Evolutionary conservation across 2,113 vertebrate species (phyloP).

Genomic region (Semicossyphus pulcher): DNA sequence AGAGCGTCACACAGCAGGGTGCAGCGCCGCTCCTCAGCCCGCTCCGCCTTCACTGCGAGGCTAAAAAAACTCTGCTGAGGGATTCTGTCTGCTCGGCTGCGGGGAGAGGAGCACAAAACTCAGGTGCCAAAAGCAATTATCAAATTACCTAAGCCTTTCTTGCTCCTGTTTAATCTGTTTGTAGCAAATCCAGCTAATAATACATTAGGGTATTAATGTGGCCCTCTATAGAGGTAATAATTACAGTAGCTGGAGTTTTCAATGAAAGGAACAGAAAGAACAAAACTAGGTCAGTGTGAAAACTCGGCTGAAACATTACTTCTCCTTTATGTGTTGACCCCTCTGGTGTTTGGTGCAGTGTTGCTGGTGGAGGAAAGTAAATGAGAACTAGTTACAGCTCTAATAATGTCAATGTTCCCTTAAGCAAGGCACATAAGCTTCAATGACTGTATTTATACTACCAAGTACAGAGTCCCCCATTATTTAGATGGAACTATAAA

Average conservation of each 20-base stretch:
- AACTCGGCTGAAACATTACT: conserved; percentile 50
- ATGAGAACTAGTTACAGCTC: conserved; percentile 8
- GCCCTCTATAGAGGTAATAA: conserved; percentile 71
- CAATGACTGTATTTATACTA: background rate
- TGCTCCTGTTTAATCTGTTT: conserved; percentile 77
- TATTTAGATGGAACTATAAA: too few species aligned
- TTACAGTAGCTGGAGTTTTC: conserved; percentile 70
- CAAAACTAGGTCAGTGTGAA: conserved; percentile 70
- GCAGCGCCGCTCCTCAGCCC: conserved; percentile 39
- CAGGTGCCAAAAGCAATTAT: conserved; percentile 79
- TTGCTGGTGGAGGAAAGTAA: conserved; percentile 20
- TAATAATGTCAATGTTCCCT: background rate
- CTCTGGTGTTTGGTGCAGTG: conserved; percentile 17
- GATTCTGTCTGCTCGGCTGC: conserved; percentile 65
- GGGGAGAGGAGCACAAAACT: conserved; percentile 68
- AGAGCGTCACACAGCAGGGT: conserved; percentile 49
- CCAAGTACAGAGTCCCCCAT: too few species aligned
- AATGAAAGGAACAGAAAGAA: conserved; percentile 60
- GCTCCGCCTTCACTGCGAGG: conserved; percentile 29
- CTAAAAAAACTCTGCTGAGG: conserved; percentile 63
- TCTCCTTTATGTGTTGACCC: conserved; percentile 9
- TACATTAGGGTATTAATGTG: conserved; percentile 71
- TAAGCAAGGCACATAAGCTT: conserved; percentile 27
- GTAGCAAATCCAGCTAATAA: conserved; percentile 78
- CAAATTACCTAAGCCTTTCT: conserved; percentile 77